Evolutionary conservation across 2,888 invertebrate species (phyloP).

Genomic region (Branchellion lobata): DNA sequence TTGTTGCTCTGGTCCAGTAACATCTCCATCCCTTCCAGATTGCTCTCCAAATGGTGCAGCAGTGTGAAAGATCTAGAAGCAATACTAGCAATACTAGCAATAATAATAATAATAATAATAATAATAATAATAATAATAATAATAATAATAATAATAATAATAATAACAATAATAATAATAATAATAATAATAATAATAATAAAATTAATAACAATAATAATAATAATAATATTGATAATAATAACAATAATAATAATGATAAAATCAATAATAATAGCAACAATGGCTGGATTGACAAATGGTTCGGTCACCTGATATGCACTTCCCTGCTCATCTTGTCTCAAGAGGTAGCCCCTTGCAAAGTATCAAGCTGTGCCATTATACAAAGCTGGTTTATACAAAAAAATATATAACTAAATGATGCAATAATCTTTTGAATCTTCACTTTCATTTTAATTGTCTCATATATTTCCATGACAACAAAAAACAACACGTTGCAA

Average conservation of each 20-base stretch:
- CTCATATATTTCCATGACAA: background rate
- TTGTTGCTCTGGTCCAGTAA: background rate
- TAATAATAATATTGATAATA: background rate
- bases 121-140: background rate
- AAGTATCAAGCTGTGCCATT: too few relatives aligned
- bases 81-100: background rate
- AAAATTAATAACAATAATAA: background rate
- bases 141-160: background rate
- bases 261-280: background rate
- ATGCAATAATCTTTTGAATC: background rate
- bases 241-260: background rate
- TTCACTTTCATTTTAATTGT: background rate
- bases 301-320: background rate
- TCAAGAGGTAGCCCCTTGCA: background rate
- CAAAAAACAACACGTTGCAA: background rate
- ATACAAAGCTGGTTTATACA: too few relatives aligned
- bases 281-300: too few relatives aligned
- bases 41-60: background rate
- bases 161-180: background rate
- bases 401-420: too few relatives aligned
- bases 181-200: background rate
- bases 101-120: background rate
- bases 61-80: background rate
- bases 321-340: background rate
- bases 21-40: background rate